Percentiles rank a stretch among this genome's conserved stretches.
Evolutionary conservation across 2,888 invertebrate genomes (phyloP).

Genomic region (Halocaridina rubra): DNA sequence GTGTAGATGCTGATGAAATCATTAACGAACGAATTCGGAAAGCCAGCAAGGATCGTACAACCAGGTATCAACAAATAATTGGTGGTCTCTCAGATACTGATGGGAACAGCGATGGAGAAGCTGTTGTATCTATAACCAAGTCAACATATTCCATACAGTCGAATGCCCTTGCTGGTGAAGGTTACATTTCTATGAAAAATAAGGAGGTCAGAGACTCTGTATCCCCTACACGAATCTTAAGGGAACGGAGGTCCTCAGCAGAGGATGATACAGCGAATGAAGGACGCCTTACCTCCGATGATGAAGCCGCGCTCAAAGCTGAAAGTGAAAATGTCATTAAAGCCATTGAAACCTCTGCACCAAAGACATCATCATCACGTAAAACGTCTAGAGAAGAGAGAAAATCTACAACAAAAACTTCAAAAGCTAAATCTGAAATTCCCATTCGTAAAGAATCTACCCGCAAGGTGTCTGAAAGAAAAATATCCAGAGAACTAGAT

Average conservation of each 20-base stretch:
- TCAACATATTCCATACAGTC: conserved; percentile 59
- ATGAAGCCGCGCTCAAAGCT: conserved; percentile 41
- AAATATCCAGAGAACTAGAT: conserved; percentile 49
- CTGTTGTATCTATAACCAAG: conserved; percentile 54
- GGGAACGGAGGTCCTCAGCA: conserved; percentile 43
- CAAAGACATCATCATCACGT: conserved; percentile 18
- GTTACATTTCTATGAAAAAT: conserved; percentile 61
- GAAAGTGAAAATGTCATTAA: conserved; percentile 46
- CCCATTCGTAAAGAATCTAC: conserved; percentile 40
- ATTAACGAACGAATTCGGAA: conserved; percentile 55
- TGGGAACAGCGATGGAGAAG: conserved; percentile 38
- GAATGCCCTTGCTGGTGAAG: conserved; percentile 56
- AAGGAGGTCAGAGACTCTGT: conserved; percentile 62
- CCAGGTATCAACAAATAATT: conserved; percentile 54
- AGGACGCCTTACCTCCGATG: conserved; percentile 52
- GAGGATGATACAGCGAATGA: conserved; percentile 42
- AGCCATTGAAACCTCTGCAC: conserved; percentile 3
- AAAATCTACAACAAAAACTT: background rate
- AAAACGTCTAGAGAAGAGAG: conserved; percentile 24
- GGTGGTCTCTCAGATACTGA: conserved; percentile 30
- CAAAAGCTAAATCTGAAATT: conserved; percentile 39
- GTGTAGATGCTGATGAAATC: conserved; percentile 47
- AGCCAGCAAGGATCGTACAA: conserved; percentile 42
- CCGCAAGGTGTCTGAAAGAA: conserved; percentile 42
- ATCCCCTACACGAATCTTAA: conserved; percentile 51